Percentiles rank a stretch among this genome's conserved stretches.
Evolutionary conservation across 1,140 invertebrate genomes (phyloP).

Genomic region (Drosophila guanche): DNA sequence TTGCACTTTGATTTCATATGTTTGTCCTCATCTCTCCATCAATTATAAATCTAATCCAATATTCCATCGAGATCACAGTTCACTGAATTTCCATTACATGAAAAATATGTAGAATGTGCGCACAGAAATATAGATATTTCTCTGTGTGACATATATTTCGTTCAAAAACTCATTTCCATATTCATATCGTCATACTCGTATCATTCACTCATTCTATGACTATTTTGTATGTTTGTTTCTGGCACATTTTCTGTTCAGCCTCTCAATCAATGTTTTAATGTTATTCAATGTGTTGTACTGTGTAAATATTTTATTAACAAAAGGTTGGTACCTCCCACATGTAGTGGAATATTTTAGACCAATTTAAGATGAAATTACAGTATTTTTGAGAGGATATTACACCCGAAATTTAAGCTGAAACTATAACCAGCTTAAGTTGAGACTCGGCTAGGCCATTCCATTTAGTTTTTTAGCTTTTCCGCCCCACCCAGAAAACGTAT

Average conservation of each 20-base stretch:
- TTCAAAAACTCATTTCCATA: conserved; percentile 34
- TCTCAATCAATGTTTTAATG: conserved; percentile 35
- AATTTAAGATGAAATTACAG: neutral
- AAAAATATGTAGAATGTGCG: conserved; percentile 16
- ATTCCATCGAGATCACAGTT: conserved; percentile 56
- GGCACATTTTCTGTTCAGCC: conserved; percentile 54
- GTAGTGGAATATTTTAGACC: conserved; percentile 26
- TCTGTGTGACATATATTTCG: conserved; percentile 38
- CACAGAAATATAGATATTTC: conserved; percentile 29
- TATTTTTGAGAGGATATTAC: neutral
- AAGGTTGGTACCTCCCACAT: conserved; percentile 50
- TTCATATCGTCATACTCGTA: conserved; percentile 1
- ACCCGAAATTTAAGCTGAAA: neutral
- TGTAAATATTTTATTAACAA: conserved; percentile 46
- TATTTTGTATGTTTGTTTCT: conserved; percentile 47
- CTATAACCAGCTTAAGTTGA: neutral
- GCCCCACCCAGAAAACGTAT: conserved; percentile 20
- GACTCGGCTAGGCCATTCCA: conserved; percentile 1
- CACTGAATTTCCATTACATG: conserved; percentile 42
- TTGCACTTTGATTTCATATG: conserved; percentile 3
- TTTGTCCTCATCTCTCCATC: conserved; percentile 37
- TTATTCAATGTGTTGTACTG: conserved; percentile 35
- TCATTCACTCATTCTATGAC: conserved; percentile 4
- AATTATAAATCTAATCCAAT: conserved; percentile 51
- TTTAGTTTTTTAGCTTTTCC: conserved; percentile 38